Conservation (phyloP, 1,140 invertebrate species). For the Lasioglossum baleicum region DNA sequence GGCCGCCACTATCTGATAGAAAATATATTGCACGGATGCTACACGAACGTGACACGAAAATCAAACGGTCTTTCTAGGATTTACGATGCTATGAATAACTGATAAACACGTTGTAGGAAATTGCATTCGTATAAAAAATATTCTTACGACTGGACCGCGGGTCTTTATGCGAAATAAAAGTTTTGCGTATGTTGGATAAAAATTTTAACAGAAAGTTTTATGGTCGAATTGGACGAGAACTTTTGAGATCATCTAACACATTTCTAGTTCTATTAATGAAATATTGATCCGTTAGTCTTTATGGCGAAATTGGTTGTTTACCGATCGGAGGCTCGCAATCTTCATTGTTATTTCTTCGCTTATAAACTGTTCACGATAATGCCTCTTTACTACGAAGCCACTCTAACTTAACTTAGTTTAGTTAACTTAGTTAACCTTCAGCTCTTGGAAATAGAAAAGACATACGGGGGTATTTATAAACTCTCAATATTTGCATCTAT, state of each 20-base stretch:
- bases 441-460: constrained; percentile 41
- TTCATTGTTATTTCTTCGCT: constrained; percentile 16
- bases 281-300: constrained; percentile 2
- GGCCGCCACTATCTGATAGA: constrained; percentile 33
- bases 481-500: constrained; percentile 19
- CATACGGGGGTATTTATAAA: constrained; percentile 30
- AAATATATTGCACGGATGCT: not conserved
- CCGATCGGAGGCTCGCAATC: not conserved
- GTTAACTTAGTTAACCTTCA: constrained; percentile 32
- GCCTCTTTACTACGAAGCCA: constrained; percentile 8
- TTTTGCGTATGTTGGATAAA: too few relatives aligned
- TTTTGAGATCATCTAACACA: too few relatives aligned
- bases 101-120: not conserved
- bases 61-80: constrained; percentile 18
- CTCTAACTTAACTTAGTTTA: not conserved
- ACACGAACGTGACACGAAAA: constrained; percentile 28
- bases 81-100: not conserved
- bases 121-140: too few relatives aligned
- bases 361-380: constrained; percentile 19
- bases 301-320: not conserved
- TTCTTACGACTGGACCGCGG: too few relatives aligned
- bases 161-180: too few relatives aligned
- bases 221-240: too few relatives aligned
- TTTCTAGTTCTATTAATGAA: not conserved
- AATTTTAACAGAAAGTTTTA: too few relatives aligned